Evolutionary conservation across 2,797 vertebrate species (phyloP).

Genomic region (Acipenser oxyrinchus): DNA sequence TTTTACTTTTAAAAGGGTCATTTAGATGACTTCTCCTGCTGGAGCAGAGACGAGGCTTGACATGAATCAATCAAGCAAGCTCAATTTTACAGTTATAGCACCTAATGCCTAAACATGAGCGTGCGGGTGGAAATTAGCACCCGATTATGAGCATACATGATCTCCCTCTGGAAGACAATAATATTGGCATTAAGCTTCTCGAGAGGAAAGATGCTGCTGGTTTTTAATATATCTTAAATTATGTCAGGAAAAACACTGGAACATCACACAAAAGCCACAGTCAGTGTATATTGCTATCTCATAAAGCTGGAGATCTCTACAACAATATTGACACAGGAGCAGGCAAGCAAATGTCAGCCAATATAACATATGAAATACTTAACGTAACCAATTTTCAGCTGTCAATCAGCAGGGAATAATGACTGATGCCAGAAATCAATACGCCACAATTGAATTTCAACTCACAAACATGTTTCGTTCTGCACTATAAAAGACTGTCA

Average conservation of each 20-base stretch:
- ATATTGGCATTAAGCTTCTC: conserved; percentile 97
- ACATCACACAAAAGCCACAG: conserved; percentile 93
- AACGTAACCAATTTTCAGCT: conserved; percentile 99
- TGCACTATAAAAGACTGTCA: conserved; percentile 86
- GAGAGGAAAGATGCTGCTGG: conserved; percentile 74
- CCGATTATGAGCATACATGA: conserved; percentile 95
- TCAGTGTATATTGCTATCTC: conserved; percentile 97
- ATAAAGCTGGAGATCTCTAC: conserved; percentile 95
- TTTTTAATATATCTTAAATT: conserved; percentile 99
- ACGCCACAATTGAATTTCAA: conserved; percentile 85
- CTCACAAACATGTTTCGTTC: conserved; percentile 84
- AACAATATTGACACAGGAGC: conserved; percentile 99
- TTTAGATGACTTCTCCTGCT: conserved; percentile 62
- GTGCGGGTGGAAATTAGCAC: conserved; percentile 72
- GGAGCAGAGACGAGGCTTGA: conserved; percentile 67
- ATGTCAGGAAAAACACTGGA: conserved; percentile 95
- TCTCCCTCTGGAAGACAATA: conserved; percentile 94
- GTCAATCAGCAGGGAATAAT: conserved; percentile 98
- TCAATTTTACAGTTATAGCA: conserved; percentile 76
- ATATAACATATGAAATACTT: conserved; percentile 99
- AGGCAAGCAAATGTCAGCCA: conserved; percentile 98
- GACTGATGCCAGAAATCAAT: conserved; percentile 90
- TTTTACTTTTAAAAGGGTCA: conserved; percentile 71
- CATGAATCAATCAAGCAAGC: conserved; percentile 79
- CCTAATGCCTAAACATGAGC: conserved; percentile 80